Evolutionary conservation across 1,140 invertebrate species (phyloP).

Genomic region (Phymastichus coffea): DNA sequence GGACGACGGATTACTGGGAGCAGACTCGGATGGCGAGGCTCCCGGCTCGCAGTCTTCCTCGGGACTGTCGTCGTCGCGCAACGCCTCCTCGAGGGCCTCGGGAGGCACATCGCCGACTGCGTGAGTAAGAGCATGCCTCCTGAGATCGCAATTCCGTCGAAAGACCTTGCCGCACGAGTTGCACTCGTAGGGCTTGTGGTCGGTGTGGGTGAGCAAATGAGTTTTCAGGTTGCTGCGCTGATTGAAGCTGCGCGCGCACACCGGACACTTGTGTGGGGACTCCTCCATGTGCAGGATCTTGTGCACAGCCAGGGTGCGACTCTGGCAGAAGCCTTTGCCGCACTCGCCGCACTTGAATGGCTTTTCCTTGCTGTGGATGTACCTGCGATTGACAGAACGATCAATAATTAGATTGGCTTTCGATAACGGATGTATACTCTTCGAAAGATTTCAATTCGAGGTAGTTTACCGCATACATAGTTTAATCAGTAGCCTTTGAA

Average conservation of each 20-base stretch:
- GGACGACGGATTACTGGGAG: conserved; percentile 26
- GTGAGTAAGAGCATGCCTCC: conserved; percentile 82
- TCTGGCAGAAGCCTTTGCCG: conserved; percentile 95
- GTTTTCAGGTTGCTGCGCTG: conserved; percentile 91
- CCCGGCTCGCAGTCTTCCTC: conserved; percentile 48
- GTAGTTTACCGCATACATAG: too few relatives aligned
- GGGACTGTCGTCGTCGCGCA: conserved; percentile 65
- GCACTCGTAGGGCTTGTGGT: conserved; percentile 93
- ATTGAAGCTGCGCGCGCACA: conserved; percentile 85
- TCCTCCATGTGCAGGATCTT: conserved; percentile 91
- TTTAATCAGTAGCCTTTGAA: too few relatives aligned
- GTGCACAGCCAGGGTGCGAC: conserved; percentile 89
- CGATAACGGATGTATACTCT: too few relatives aligned
- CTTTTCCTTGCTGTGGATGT: conserved; percentile 96
- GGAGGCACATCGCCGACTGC: conserved; percentile 79
- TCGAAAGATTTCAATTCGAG: too few relatives aligned
- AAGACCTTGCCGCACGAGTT: conserved; percentile 87
- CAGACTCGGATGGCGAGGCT: conserved; percentile 39
- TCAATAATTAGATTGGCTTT: too few relatives aligned
- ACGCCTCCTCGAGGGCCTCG: conserved; percentile 65
- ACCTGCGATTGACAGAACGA: too few relatives aligned
- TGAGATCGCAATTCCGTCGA: conserved; percentile 79
- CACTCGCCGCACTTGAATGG: conserved; percentile 95
- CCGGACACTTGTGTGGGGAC: conserved; percentile 88
- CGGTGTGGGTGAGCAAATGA: conserved; percentile 91